Conservation (phyloP, 2,113 vertebrate genomes). For the Pluvianellus socialis region DNA sequence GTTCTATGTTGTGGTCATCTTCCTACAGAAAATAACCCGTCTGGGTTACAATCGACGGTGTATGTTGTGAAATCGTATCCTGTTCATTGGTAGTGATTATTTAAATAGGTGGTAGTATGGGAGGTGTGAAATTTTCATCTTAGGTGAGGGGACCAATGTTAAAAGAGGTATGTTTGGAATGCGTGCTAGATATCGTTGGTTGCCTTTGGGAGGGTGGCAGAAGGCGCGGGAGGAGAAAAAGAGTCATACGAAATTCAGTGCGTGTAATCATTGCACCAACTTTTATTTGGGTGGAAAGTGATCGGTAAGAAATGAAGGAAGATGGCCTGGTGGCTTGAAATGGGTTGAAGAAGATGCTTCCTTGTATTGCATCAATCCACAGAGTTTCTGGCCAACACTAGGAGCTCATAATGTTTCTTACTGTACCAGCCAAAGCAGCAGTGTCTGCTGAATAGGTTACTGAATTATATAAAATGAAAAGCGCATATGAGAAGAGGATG, state of each 20-base stretch:
- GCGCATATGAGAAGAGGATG: not conserved
- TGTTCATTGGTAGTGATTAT: not conserved
- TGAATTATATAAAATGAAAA: not conserved
- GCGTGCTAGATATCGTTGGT: not conserved
- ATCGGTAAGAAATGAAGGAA: not conserved
- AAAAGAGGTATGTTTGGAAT: not conserved
- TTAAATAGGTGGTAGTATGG: not conserved
- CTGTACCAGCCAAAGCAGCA: not conserved
- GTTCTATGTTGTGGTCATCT: not conserved
- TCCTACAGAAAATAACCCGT: not conserved
- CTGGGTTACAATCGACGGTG: not conserved
- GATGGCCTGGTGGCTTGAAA: not conserved
- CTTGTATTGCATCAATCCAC: not conserved
- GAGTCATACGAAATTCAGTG: not conserved
- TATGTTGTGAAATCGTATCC: not conserved
- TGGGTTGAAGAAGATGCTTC: not conserved
- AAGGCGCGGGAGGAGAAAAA: not conserved
- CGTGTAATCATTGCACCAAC: fast-evolving
- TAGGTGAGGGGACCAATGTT: not conserved
- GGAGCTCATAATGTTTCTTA: not conserved
- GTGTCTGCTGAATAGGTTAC: not conserved
- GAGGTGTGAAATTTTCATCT: not conserved
- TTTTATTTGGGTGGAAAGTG: not conserved
- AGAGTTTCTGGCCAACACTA: not conserved
- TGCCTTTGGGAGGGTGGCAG: not conserved